Base-by-base conservation (phyloP, 2,888 invertebrate genomes). In the Melangyna quadrimaculata region DNA sequence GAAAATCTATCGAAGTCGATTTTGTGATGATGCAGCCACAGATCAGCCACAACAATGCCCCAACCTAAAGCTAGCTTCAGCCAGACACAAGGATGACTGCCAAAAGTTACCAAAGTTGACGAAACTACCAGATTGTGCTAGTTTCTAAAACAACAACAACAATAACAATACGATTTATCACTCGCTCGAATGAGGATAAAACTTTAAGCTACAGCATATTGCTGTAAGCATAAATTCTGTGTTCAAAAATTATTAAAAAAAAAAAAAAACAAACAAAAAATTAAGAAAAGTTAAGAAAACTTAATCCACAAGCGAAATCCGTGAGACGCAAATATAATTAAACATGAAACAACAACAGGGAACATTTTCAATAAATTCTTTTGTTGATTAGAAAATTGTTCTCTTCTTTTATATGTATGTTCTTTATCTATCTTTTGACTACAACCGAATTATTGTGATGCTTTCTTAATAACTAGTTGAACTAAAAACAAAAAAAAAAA, bases 1-100 rank as follows among this genome's bases (percentile, higher is more conserved):
- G 29, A 90, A 89, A 78, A 89, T 92, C 78, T 92, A 90, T 79
- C 88, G 88, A 55, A 88, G 89, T 71, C 87, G 91, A 87, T 91
- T 91, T 88, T 88, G 88, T 80, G 82, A 83, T 81, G 87, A 67
- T 45, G 48, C 81, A 6, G 24, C 61, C 24, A 48, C 45, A 8
- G 19, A 55, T 45, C 19, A 48, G 7, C 40, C 40, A 71, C 70
- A 40, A 37, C 55, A 53, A 40, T 32, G 2, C 22, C 8, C 17
- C 22, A n/a, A 24, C 10, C n/a, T 27, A 37, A 74, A 37, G 22
- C 43, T 27, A 57, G 17, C 63, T 37, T 35, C 40, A 9, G 40
- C 17, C 70, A 65, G 12, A 37, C 29, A 35, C 48, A 67, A 45
- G 53, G 57, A 74, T 37, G 22, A 65, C 65, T 79, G 27, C 65